These are phyloP conservation scores for Apistogramma diplotaenia DNA, from an alignment of 2,113 vertebrate species.

Conservation along the genomic window DNA sequence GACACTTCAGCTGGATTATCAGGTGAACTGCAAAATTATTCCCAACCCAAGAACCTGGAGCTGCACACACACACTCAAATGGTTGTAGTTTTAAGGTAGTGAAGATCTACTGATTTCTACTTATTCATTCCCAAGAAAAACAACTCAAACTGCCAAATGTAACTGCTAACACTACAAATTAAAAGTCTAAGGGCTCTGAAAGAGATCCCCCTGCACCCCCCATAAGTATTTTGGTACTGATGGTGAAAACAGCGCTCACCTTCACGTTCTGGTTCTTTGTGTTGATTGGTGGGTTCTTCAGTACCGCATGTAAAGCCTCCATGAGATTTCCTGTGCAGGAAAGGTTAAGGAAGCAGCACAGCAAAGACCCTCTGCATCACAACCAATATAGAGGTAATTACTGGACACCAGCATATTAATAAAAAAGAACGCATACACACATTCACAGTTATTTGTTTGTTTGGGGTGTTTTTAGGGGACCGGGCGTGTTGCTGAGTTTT, in stretches of 20 bases:
- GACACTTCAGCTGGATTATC: not conserved
- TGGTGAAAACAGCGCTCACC: constrained; percentile 69
- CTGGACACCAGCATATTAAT: not conserved
- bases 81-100: not conserved
- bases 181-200: not conserved
- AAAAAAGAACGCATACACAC: too few relatives aligned
- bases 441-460: not conserved
- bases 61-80: not conserved
- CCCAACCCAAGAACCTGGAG: not conserved
- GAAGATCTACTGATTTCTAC: not conserved
- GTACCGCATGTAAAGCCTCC: constrained; percentile 91
- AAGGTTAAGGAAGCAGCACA: constrained; percentile 77
- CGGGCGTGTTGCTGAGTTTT: not conserved
- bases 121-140: not conserved
- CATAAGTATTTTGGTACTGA: not conserved
- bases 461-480: too few relatives aligned
- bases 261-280: constrained; percentile 97
- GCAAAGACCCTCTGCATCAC: not conserved
- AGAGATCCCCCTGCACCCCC: too few relatives aligned
- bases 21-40: not conserved
- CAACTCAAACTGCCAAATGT: accelerated
- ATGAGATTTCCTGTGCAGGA: constrained; percentile 89
- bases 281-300: constrained; percentile 98
- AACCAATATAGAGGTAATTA: not conserved
- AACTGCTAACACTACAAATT: not conserved